These are phyloP conservation scores for Mellilla xanthometata DNA, from an alignment of 2,888 invertebrate species.

Conservation along the genomic window DNA sequence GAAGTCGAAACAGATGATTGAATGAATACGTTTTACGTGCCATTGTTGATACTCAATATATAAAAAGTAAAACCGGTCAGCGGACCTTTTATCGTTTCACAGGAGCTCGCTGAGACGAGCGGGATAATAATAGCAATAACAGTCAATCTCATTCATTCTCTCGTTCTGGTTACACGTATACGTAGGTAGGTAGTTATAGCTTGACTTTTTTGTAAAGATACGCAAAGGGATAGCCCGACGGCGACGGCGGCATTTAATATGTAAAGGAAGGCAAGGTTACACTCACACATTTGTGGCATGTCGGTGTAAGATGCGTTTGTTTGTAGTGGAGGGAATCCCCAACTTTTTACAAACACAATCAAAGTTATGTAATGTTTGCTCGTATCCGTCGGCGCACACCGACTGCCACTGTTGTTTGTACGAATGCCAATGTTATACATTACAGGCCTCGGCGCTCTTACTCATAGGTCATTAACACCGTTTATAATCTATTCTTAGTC, in stretches of 20 bases:
- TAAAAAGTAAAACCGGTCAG: constrained; percentile 79
- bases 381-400: constrained; percentile 71
- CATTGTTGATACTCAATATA: constrained; percentile 75
- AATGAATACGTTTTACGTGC: constrained; percentile 75
- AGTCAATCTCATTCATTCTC: constrained; percentile 78
- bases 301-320: constrained; percentile 74
- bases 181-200: constrained; percentile 55
- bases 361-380: constrained; percentile 82
- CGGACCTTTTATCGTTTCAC: constrained; percentile 72
- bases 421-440: constrained; percentile 77
- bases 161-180: constrained; percentile 71
- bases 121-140: constrained; percentile 78
- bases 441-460: constrained; percentile 65
- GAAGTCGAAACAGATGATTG: constrained; percentile 66
- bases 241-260: constrained; percentile 80
- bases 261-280: constrained; percentile 82
- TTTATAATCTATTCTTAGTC: constrained; percentile 18
- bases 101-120: constrained; percentile 68
- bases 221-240: constrained; percentile 80
- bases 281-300: constrained; percentile 67
- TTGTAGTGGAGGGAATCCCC: constrained; percentile 81
- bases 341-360: constrained; percentile 83
- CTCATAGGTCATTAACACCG: constrained; percentile 77
- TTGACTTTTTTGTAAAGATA: constrained; percentile 75
- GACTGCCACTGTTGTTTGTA: constrained; percentile 72